A percentile compares a stretch with the other conserved stretches of the same genome.
Conservation (phyloP, 2,113 vertebrate genomes). For the Chloroceryle aenea region DNA sequence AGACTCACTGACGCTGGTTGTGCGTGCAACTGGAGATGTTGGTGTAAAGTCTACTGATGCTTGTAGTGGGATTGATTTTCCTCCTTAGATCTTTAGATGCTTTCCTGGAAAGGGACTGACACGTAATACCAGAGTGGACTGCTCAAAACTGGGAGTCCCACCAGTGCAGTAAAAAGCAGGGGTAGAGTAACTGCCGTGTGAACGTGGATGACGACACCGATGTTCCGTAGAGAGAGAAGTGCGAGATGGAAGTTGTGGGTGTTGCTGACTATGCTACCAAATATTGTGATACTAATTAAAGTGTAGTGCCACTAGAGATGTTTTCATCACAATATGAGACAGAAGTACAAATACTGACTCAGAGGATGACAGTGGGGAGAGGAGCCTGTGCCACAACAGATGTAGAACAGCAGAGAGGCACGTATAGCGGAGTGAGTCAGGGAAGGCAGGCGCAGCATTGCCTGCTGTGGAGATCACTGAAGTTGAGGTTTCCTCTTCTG, state of each 20-base stretch:
- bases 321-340: conserved; percentile 69
- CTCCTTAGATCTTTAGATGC: neutral
- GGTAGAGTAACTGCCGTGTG: neutral
- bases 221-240: conserved; percentile 15
- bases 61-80: neutral
- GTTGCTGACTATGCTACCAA: conserved; percentile 65
- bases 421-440: conserved; percentile 66
- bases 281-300: conserved; percentile 76
- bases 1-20: neutral
- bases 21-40: neutral
- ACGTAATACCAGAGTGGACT: neutral
- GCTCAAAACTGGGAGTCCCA: neutral
- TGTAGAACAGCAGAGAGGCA: conserved; percentile 63
- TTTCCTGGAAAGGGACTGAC: neutral
- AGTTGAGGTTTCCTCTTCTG: conserved; percentile 23
- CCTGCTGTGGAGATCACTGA: neutral
- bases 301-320: conserved; percentile 66
- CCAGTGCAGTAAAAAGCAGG: neutral
- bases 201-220: neutral
- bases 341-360: conserved; percentile 76
- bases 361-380: conserved; percentile 66
- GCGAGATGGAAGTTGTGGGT: conserved; percentile 63
- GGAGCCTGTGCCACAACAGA: conserved; percentile 66
- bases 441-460: neutral
- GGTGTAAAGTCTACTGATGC: neutral